These are phyloP conservation scores for Sarcophaga subvicina DNA, from an alignment of 2,888 invertebrate species.

Conservation along the genomic window DNA sequence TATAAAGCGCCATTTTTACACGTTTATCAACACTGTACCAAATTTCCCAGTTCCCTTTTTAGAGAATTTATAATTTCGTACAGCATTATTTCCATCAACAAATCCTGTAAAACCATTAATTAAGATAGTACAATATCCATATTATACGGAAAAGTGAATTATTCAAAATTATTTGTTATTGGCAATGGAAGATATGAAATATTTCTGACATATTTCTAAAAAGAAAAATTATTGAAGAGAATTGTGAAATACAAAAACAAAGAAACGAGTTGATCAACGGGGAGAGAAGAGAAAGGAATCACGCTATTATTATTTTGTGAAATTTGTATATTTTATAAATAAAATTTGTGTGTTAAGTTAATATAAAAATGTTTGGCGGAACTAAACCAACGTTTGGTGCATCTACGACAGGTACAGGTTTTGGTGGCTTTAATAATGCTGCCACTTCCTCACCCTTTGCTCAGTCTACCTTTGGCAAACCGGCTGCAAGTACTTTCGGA, in stretches of 20 bases:
- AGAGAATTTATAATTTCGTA: slow-evolving; percentile 2
- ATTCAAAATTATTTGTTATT: not conserved
- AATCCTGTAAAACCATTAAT: not conserved
- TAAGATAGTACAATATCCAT: slow-evolving; percentile 2
- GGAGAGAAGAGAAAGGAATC: slow-evolving; percentile 24
- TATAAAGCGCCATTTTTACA: slow-evolving; percentile 49
- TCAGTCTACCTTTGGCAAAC: slow-evolving; percentile 83
- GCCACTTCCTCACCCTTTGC: slow-evolving; percentile 81
- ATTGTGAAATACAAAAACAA: slow-evolving; percentile 58
- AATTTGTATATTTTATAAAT: slow-evolving; percentile 16
- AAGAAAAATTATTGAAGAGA: not conserved
- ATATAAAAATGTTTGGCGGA: slow-evolving; percentile 77
- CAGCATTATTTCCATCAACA: slow-evolving; percentile 25
- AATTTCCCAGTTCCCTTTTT: slow-evolving; percentile 46
- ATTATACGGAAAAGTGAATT: slow-evolving; percentile 17
- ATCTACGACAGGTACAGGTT: slow-evolving; percentile 76
- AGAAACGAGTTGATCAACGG: slow-evolving; percentile 2
- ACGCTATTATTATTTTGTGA: slow-evolving; percentile 39
- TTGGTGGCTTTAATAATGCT: slow-evolving; percentile 78
- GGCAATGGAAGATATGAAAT: not conserved
- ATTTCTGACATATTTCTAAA: not conserved
- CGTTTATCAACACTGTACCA: slow-evolving; percentile 47
- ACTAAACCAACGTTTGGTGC: slow-evolving; percentile 82
- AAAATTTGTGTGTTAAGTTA: slow-evolving; percentile 7
- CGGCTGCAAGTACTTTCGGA: slow-evolving; percentile 86